Evolutionary conservation across 2,797 vertebrate genomes (phyloP).

Genomic region (Scomberomorus guttatus): DNA sequence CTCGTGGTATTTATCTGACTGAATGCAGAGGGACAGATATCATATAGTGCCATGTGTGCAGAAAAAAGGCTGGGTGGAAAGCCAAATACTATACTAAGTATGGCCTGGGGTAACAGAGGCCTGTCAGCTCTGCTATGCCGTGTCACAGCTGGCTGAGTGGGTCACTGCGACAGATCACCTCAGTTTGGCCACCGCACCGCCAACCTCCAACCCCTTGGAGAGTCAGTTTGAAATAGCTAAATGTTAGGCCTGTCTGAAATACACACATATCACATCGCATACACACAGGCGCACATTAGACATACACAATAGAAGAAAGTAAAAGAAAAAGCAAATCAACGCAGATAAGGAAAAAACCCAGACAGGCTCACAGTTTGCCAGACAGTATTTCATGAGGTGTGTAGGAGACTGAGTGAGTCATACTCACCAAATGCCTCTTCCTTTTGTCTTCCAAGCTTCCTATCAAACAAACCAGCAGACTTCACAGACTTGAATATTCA

Average conservation of each 20-base stretch:
- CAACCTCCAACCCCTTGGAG: conserved; percentile 58
- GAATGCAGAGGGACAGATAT: conserved; percentile 84
- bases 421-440: conserved; percentile 57
- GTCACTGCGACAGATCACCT: conserved; percentile 79
- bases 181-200: conserved; percentile 53
- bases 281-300: conserved; percentile 5
- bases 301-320: conserved; percentile 8
- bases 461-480: conserved; percentile 35
- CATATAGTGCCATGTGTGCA: conserved; percentile 76
- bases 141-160: conserved; percentile 73
- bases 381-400: conserved; percentile 48
- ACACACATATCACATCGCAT: conserved; percentile 30
- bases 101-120: conserved; percentile 75
- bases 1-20: conserved; percentile 83
- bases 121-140: conserved; percentile 79
- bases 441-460: conserved; percentile 52
- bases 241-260: conserved; percentile 65
- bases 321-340: conserved; percentile 22
- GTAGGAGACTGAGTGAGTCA: conserved; percentile 65
- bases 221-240: conserved; percentile 68
- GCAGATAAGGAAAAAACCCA: conserved; percentile 18
- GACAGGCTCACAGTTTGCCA: conserved; percentile 51
- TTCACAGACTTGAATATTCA: conserved; percentile 21
- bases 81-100: conserved; percentile 84
- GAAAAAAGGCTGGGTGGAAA: conserved; percentile 73